phyloP scores from a whole-genome alignment of 2,797 vertebrate genomes.

The Apogon hyalosoma region DNA sequence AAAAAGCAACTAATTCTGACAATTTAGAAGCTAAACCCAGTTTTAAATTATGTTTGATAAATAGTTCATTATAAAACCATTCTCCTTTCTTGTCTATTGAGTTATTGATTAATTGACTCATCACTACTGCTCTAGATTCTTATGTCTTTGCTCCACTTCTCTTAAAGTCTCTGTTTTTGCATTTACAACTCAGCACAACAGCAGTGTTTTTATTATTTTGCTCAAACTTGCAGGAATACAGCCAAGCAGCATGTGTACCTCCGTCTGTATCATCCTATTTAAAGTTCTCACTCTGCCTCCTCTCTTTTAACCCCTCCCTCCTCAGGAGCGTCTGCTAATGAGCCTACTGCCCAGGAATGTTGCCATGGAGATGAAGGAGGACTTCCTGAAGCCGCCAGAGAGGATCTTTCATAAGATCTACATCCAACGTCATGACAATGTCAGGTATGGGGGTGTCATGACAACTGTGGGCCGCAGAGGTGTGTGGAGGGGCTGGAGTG shows the following conservation, averaged over 20 bases:
- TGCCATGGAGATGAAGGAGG: conserved; percentile 99
- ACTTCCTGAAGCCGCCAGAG: conserved; percentile 98
- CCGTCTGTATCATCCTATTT: no score
- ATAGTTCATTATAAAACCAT: no score
- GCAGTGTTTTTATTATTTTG: neutral
- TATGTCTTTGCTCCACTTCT: neutral
- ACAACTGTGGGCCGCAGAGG: conserved; percentile 56
- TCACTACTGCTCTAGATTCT: no score
- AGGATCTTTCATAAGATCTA: conserved; percentile 99
- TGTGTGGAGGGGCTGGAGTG: conserved; percentile 14
- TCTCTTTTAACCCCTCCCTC: conserved; percentile 14
- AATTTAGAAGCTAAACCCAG: no score
- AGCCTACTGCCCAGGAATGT: conserved; percentile 98
- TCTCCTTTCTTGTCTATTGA: no score
- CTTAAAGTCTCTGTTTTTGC: neutral
- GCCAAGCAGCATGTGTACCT: neutral
- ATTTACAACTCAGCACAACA: neutral
- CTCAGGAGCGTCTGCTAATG: conserved; percentile 96
- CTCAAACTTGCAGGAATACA: neutral
- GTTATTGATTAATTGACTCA: no score
- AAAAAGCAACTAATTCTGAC: no score
- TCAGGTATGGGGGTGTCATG: conserved; percentile 89
- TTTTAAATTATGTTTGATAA: no score
- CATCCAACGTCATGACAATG: conserved; percentile 99
- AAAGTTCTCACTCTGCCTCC: neutral